phyloP scores from a whole-genome alignment of 2,797 vertebrate genomes.

The Propithecus perrieri region DNA sequence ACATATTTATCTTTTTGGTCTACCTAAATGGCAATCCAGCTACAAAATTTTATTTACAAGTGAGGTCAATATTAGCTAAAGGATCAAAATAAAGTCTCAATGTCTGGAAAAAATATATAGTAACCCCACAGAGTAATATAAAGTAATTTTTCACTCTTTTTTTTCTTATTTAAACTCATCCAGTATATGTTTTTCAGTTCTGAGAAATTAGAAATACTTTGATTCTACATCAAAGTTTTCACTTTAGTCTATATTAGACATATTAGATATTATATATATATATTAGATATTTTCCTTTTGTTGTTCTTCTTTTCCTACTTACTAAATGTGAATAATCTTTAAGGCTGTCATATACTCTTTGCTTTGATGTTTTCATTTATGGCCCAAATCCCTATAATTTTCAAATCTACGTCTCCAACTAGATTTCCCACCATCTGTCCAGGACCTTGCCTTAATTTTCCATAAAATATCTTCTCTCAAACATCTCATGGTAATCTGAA shows the following conservation, averaged over 20 bases:
- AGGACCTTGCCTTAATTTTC: background rate
- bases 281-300: background rate
- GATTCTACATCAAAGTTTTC: background rate
- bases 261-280: no score
- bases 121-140: background rate
- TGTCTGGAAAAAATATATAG: background rate
- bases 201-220: background rate
- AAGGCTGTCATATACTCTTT: background rate
- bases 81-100: background rate
- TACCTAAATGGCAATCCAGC: background rate
- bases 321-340: background rate
- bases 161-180: background rate
- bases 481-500: background rate
- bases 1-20: background rate
- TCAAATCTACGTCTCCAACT: background rate
- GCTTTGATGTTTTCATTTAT: background rate
- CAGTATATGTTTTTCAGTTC: background rate
- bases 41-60: background rate
- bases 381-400: background rate
- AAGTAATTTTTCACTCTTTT: background rate
- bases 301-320: background rate
- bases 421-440: background rate
- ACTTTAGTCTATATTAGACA: background rate
- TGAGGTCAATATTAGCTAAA: background rate
- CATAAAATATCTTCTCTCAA: background rate